Evolutionary conservation across 2,113 vertebrate species (phyloP).

Genomic region (Vulpes vulpes): DNA sequence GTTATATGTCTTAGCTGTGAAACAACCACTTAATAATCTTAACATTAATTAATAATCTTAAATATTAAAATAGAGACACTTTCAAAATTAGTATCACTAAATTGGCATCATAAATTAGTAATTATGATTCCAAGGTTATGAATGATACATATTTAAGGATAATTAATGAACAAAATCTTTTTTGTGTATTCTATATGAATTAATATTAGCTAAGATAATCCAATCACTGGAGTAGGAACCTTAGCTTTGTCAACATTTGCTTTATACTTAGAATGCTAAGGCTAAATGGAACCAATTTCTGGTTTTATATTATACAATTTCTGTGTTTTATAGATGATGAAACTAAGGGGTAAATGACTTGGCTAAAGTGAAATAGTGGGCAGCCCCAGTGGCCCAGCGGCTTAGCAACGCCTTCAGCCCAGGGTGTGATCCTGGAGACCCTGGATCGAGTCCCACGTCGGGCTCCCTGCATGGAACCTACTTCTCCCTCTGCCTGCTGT

Average conservation of each 20-base stretch:
- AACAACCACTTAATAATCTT: neutral
- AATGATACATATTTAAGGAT: neutral
- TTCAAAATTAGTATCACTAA: slow-evolving; percentile 8
- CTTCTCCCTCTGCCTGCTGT: too few relatives aligned
- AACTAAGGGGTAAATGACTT: neutral
- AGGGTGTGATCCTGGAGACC: too few relatives aligned
- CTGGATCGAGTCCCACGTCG: too few relatives aligned
- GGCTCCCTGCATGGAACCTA: too few relatives aligned
- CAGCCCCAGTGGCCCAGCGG: too few relatives aligned
- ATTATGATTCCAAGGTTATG: neutral
- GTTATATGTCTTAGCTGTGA: neutral
- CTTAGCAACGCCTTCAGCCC: too few relatives aligned
- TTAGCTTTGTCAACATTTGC: neutral
- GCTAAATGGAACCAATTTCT: neutral
- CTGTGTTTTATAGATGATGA: neutral
- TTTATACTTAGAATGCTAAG: neutral
- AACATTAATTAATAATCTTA: neutral
- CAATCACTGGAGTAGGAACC: neutral
- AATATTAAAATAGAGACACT: neutral
- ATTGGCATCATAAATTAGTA: neutral
- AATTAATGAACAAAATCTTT: neutral
- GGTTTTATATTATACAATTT: neutral
- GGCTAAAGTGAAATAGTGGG: neutral
- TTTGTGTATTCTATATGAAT: neutral
- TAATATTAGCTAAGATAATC: neutral